Percentiles rank a stretch among this genome's conserved stretches.
phyloP scores from a whole-genome alignment of 2,888 invertebrate genomes.

The Drosophila stalkeri region DNA sequence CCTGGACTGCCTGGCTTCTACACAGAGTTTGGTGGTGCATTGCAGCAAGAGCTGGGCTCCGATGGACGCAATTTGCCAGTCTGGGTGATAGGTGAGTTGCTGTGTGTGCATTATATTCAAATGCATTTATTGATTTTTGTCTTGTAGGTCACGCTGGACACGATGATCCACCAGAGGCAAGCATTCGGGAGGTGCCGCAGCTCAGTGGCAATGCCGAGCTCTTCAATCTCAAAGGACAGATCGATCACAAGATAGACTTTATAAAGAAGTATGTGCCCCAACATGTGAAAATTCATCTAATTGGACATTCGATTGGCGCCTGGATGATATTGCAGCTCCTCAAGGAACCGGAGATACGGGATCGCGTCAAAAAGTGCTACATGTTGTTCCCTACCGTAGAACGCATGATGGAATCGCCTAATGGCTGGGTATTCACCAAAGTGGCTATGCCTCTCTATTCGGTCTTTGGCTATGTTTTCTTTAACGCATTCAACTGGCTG shows the following conservation, averaged over 20 bases:
- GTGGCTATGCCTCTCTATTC: conserved; percentile 86
- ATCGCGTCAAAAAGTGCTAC: conserved; percentile 88
- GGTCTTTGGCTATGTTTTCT: conserved; percentile 85
- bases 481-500: conserved; percentile 86
- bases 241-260: conserved; percentile 86
- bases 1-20: conserved; percentile 95
- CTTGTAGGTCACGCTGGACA: conserved; percentile 91
- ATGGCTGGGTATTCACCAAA: conserved; percentile 90
- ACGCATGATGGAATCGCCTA: conserved; percentile 90
- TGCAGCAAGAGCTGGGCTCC: conserved; percentile 87
- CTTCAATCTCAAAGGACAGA: conserved; percentile 92
- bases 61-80: conserved; percentile 87
- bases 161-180: conserved; percentile 88
- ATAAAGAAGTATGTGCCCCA: conserved; percentile 90
- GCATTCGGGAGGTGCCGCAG: conserved; percentile 85
- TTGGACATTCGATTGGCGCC: conserved; percentile 96
- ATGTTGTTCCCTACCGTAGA: conserved; percentile 95
- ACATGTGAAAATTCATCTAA: conserved; percentile 90
- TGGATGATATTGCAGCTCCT: conserved; percentile 92
- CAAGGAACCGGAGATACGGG: conserved; percentile 86
- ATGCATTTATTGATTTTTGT: neutral
- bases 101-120: neutral
- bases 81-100: conserved; percentile 89
- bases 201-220: conserved; percentile 87
- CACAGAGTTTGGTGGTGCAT: conserved; percentile 88